Percentiles rank a stretch among this genome's conserved stretches.
phyloP scores from a whole-genome alignment of 1,140 invertebrate species.

The Leguminivora glycinivorella region DNA sequence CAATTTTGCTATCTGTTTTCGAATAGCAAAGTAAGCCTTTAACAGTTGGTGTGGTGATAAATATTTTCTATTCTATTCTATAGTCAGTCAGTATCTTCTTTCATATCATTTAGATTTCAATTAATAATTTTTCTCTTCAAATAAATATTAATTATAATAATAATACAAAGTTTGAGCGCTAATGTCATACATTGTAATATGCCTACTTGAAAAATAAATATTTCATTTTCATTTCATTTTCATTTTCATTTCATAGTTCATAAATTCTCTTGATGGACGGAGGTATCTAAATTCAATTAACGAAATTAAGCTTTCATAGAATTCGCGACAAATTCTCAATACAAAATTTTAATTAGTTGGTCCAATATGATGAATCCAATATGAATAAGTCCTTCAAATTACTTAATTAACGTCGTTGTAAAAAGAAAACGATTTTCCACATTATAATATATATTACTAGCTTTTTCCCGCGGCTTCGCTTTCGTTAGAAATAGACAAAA shows the following conservation, averaged over 20 bases:
- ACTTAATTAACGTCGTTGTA: not conserved
- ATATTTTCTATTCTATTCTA: too few species aligned
- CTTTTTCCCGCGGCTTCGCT: too few species aligned
- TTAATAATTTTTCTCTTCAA: not conserved
- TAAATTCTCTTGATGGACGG: not conserved
- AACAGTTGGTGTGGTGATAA: too few species aligned
- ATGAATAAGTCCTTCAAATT: not conserved
- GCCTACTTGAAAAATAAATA: too few species aligned
- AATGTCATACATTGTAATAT: too few species aligned
- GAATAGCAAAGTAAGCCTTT: too few species aligned
- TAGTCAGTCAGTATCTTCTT: too few species aligned
- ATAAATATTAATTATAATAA: too few species aligned
- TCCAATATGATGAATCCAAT: too few species aligned
- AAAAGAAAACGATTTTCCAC: not conserved
- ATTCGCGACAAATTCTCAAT: not conserved
- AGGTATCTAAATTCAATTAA: not conserved
- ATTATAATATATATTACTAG: not conserved
- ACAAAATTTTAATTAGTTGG: not conserved
- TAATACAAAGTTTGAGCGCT: too few species aligned
- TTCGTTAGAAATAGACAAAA: too few species aligned
- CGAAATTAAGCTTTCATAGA: not conserved
- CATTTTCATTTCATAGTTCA: not conserved
- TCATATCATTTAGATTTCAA: not conserved
- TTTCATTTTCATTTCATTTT: not conserved
- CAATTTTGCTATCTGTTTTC: too few species aligned